Evolutionary conservation across 2,888 invertebrate genomes (phyloP), one percentile per base, ranked within the genome.

Genomic region (Acanthococcus lagerstroemiae): DNA sequence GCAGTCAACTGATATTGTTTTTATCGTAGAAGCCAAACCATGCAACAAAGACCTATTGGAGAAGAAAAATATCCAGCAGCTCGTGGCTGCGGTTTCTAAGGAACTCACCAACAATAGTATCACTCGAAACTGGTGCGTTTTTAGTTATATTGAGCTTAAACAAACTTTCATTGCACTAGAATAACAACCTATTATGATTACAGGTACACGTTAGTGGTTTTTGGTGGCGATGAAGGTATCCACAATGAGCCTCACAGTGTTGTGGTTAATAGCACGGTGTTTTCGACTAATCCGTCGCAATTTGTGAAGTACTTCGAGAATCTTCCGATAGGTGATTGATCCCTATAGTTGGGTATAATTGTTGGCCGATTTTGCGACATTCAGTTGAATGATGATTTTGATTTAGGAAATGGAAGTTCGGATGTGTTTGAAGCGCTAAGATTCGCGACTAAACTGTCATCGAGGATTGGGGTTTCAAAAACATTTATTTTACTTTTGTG

Each of bases 11-110:
- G 95, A 95, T 76, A 80, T 94, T 0, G 89, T 95, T 61, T 90
- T 95, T 75, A 84, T 95, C 61, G 81, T 95, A 0, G 94, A 95
- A 74, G 90, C 92, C 1, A 87, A 88, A 71, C 78, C 80, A 4
- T 95, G 95, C 75, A 95, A 94, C 77, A 79, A 79, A 69, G 83
- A 86, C 70, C 75, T 90, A 1, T 80, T 81, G 44, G 80, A 79
- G 67, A 80, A 78, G 63, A 85, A 84, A 72, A 88, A 84, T 71
- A 81, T 90, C 58, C 86, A 86, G 72, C 77, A 82, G 4, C 79
- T 92, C 46, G 76, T 88, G 0, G 80, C 81, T 54, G 81, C 83
- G 7, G 76, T 91, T 50, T 83, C 85, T 70, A 85, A 84, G 70
- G 88, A 88, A 72, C 75, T 92, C 0, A 50, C 0, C 37, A 66